Conservation (phyloP, 2,797 vertebrate species). For the Acanthurus tractus region DNA sequence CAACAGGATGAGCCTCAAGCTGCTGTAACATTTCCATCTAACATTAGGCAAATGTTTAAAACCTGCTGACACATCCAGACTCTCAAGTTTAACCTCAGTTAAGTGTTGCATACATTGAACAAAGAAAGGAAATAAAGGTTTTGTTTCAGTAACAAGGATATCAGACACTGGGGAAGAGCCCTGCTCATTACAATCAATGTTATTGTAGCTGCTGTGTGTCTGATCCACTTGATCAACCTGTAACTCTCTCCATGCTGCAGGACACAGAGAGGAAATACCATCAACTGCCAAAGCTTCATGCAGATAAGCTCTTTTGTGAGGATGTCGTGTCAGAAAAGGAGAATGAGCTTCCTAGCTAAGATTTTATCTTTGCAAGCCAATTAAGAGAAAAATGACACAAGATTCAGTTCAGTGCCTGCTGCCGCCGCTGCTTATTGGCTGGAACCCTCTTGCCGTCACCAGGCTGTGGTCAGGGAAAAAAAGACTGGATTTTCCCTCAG, state of each 20-base stretch:
- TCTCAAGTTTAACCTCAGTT: background rate
- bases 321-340: background rate
- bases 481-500: conserved; percentile 23
- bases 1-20: background rate
- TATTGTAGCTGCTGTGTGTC: conserved; percentile 18
- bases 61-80: conserved; percentile 25
- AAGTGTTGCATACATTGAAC: background rate
- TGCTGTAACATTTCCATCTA: conserved; percentile 6
- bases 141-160: conserved; percentile 1
- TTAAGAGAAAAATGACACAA: conserved; percentile 17
- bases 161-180: background rate
- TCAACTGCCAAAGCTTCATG: conserved; percentile 19
- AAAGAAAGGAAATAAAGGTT: conserved; percentile 15
- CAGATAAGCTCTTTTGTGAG: conserved; percentile 2
- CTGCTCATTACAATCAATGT: background rate
- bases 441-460: conserved; percentile 14
- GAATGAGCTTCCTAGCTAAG: conserved; percentile 22
- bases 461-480: conserved; percentile 53
- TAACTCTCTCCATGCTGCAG: background rate
- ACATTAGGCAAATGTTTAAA: conserved; percentile 17
- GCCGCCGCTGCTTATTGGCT: conserved; percentile 34
- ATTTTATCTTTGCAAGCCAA: conserved; percentile 40
- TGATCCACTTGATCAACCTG: conserved; percentile 27
- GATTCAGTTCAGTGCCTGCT: conserved; percentile 21
- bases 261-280: conserved; percentile 17